Base-by-base conservation (phyloP, 2,888 invertebrate genomes). In the Hyalella azteca region DNA sequence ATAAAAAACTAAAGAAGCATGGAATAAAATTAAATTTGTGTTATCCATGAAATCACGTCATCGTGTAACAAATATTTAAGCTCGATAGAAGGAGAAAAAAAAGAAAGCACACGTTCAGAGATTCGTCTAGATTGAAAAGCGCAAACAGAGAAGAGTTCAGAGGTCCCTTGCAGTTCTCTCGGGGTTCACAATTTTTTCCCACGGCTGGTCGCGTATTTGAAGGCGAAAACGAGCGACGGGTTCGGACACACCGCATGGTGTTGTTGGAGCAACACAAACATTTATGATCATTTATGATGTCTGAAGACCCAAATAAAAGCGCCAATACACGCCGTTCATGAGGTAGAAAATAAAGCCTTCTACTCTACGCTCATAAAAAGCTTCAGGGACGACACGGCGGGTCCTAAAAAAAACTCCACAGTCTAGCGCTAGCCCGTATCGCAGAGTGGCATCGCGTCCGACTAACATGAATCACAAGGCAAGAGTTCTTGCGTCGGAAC, bases 341-440 rank as follows among this genome's bases (percentile, higher is more conserved):
- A n/a, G 11, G 66, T 36, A 66, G 66, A 66, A 66, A 36, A 66
- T 66, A 66, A 66, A 66, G 66, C 66, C 66, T 36, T 66, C 66
- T 36, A 36, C 36, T 66, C 29, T 29, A 66, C 66, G 29, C 36
- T 36, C 66, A 15, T 66, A 66, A 66, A 66, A 36, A 36, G 66
- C 66, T 36, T 19, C 66, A 15, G 4, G 36, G 66, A 54, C 54
- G 66, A 66, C 66, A 66, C 66, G 13, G 29, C 32, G 45, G 15
- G 22, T n/a, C 29, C 32, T 32, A 66, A 66, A 66, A 66, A 66
- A 66, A 36, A n/a, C n/a, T n/a, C n/a, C n/a, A n/a, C n/a, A n/a
- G n/a, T n/a, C 36, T 22, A 66, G 19, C 66, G 19, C 36, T 7
- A 9, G 5, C 19, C 36, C 13, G 36, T 66, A 66, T 66, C 66